These are phyloP conservation scores for Diploptera punctata DNA, from an alignment of 2,888 invertebrate species.

Conservation along the genomic window DNA sequence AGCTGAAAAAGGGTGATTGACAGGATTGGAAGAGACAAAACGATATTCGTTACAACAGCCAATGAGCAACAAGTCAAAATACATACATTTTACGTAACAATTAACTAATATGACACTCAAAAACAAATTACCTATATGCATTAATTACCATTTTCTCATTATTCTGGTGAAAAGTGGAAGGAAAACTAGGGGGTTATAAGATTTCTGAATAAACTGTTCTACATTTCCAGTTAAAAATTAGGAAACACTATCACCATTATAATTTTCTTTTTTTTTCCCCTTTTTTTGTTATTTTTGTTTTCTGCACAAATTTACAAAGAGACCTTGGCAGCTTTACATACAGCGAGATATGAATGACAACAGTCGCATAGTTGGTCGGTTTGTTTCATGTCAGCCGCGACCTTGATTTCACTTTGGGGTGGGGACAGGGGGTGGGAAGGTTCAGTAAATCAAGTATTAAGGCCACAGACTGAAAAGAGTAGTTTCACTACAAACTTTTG, in stretches of 20 bases:
- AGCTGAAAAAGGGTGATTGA: conserved; percentile 6
- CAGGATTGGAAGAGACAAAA: conserved; percentile 35
- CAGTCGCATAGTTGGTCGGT: conserved; percentile 29
- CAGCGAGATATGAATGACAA: conserved; percentile 36
- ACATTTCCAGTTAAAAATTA: conserved; percentile 36
- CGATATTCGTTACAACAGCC: conserved; percentile 41
- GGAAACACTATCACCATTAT: conserved; percentile 42
- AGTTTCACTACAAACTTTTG: conserved; percentile 42
- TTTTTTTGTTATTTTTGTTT: conserved; percentile 25
- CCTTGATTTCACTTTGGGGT: background rate
- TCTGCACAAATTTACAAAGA: conserved; percentile 39
- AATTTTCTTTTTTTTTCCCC: conserved; percentile 23
- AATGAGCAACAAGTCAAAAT: conserved; percentile 44
- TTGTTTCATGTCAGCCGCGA: conserved; percentile 15
- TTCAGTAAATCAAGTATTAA: conserved; percentile 43
- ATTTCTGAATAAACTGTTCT: conserved; percentile 23
- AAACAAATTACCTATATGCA: conserved; percentile 29
- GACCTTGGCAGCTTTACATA: conserved; percentile 32
- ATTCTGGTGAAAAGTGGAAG: conserved; percentile 23
- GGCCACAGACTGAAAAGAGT: conserved; percentile 44
- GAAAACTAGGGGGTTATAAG: conserved; percentile 28
- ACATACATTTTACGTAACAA: conserved; percentile 43
- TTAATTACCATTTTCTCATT: conserved; percentile 31
- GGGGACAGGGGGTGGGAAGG: conserved; percentile 31
- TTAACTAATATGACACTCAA: conserved; percentile 31